Evolutionary conservation across 2,797 vertebrate species (phyloP), one percentile per base, ranked within the genome.

Genomic region (Simalia tracyae): DNA sequence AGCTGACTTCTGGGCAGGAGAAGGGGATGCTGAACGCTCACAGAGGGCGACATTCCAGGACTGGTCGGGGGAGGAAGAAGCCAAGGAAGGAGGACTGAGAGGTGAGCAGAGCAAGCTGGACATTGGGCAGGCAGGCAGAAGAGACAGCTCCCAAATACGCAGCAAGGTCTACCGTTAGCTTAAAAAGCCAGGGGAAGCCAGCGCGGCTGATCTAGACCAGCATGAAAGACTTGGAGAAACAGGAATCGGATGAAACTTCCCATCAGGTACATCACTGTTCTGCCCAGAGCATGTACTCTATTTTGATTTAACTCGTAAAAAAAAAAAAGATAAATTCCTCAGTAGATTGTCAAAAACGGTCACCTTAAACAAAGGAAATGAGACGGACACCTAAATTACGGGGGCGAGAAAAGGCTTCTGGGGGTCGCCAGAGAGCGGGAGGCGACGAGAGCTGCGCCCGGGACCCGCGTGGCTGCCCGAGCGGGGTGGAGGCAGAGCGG

Each of bases 151-250:
- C 8, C 50, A 6, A 7, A 54, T 6, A 54, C 5, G 6, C 50
- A 54, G 50, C 50, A 7, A 7, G 6, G 5, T 54, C 50, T 54
- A 7, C 50, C 50, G 8, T 54, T 54, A 7, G 50, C 8, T 54
- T 54, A 54, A 54, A 50, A 54, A 54, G 50, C 1, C 50, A 54
- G 50, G 3, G 36, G 1, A 28, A n/a, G 63, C 26, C 26, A 12
- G 5, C 1, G 31, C 2, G 68, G 68, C 68, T 76, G 31, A 9
- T 42, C 68, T 7, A 31, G 31, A 19, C 17, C 6, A 22, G 72
- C 5, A 11, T 46, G 1, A 81, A 42, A 5, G 0, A 2, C 1
- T 2, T 0, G 72, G 22, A 76, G 68, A 7, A 42, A 46, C 19
- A 36, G 15, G 68, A 54, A 54, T 54, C 50, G 8, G 50, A 54